A percentile compares a stretch with the other conserved stretches of the same genome.
phyloP scores from a whole-genome alignment of 2,888 invertebrate genomes.

The Vandiemenella viatica region DNA sequence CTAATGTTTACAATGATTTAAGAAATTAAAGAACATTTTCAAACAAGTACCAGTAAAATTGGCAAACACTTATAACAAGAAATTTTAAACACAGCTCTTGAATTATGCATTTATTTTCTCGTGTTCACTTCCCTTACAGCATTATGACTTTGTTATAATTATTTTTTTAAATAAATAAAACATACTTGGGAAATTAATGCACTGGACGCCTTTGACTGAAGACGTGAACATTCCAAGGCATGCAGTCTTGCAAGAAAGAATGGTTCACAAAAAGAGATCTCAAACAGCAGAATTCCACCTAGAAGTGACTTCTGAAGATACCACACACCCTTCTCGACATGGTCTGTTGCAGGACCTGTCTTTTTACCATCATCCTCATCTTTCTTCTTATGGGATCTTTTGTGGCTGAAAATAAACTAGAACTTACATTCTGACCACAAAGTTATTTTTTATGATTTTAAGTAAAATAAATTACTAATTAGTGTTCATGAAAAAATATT shows the following conservation, averaged over 20 bases:
- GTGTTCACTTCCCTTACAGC: no score
- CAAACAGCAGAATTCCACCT: slow-evolving; percentile 54
- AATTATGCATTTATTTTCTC: no score
- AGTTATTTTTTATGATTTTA: no score
- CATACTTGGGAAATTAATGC: slow-evolving; percentile 39
- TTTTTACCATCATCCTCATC: not conserved
- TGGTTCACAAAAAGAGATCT: slow-evolving; percentile 50
- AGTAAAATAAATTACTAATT: no score
- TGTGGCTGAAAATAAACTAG: not conserved
- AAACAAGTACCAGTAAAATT: no score
- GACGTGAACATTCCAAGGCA: slow-evolving; percentile 45
- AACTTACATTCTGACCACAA: no score
- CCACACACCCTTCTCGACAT: slow-evolving; percentile 21
- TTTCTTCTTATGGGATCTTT: not conserved
- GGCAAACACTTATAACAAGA: no score
- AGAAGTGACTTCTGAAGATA: slow-evolving; percentile 49
- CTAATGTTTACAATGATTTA: not conserved
- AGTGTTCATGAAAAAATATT: no score
- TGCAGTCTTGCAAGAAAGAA: slow-evolving; percentile 54
- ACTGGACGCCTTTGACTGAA: slow-evolving; percentile 37
- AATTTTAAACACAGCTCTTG: no score
- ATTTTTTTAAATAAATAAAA: not conserved
- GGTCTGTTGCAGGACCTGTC: not conserved
- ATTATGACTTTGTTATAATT: no score
- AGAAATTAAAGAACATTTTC: not conserved